Percentiles rank a stretch among this genome's conserved stretches.
phyloP scores from a whole-genome alignment of 2,113 vertebrate genomes.

The Halichoeres trimaculatus region DNA sequence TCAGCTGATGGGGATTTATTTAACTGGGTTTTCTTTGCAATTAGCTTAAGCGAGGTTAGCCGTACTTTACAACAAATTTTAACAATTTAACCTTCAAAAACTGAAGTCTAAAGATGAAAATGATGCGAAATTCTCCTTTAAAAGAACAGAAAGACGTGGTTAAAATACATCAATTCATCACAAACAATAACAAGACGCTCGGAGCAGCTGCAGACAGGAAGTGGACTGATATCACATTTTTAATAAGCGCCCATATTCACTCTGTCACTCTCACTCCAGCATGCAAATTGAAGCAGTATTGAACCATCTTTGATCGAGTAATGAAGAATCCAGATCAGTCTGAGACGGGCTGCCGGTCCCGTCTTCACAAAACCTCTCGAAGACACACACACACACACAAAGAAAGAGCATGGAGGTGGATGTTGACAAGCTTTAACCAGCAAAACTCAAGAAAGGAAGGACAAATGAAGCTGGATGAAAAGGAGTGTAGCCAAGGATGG shows the following conservation, averaged over 20 bases:
- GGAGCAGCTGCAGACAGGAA: neutral
- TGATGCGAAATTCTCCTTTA: too few species aligned
- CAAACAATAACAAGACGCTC: slow-evolving; percentile 14
- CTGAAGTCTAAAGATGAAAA: too few species aligned
- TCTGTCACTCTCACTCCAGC: neutral
- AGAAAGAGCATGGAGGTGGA: slow-evolving; percentile 33
- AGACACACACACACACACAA: too few species aligned
- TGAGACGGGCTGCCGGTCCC: slow-evolving; percentile 18
- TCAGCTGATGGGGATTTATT: neutral
- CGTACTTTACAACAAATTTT: too few species aligned
- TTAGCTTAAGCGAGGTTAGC: too few species aligned
- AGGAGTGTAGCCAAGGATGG: neutral
- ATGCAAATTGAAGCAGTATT: neutral
- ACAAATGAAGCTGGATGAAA: slow-evolving; percentile 1
- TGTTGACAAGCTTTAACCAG: slow-evolving; percentile 58
- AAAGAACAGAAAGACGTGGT: too few species aligned
- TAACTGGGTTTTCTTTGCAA: too few species aligned
- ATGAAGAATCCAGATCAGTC: slow-evolving; percentile 28
- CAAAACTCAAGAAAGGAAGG: slow-evolving; percentile 13
- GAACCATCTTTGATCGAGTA: slow-evolving; percentile 31
- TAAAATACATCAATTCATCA: neutral
- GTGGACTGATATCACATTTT: slow-evolving; percentile 11
- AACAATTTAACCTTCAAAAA: too few species aligned
- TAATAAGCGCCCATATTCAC: slow-evolving; percentile 2
- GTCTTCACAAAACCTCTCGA: slow-evolving; percentile 76